Base-by-base conservation (phyloP, 1,140 invertebrate species). In the Amphibalanus amphitrite region DNA sequence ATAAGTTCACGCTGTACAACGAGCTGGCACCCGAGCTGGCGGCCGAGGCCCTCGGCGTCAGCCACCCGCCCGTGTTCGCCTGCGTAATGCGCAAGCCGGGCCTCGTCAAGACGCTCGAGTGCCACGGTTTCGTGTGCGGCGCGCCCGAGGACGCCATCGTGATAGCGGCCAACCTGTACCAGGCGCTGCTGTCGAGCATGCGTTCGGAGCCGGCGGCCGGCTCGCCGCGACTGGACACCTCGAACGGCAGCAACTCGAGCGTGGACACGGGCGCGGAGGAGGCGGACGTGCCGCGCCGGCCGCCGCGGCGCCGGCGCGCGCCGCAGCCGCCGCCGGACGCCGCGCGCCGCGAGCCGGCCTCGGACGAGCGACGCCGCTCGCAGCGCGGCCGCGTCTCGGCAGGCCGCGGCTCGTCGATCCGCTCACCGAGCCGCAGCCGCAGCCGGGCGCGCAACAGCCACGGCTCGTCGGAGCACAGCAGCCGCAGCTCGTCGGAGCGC, bases 71-170 rank as follows among this genome's bases (percentile, higher is more conserved):
- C 0, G 86, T 95, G 76, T 93, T 95, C 79, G 90, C 91, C 23
- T 91, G 93, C 65, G 90, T 95, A 28, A 94, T 94, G 90, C 84
- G 89, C 74, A 88, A 89, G 75, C 86, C 87, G 38, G 88, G 87
- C 28, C 85, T 89, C 15, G 86, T 89, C 3, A 88, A 88, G 76
- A 83, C 90, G 72, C 81, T 93, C 69, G 90, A 94, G 80, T 95
- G 92, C 79, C 92, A 95, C 81, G 92, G 89, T 25, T 95, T 94
- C 80, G 89, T 91, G 72, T 95, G 92, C 81, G 75, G 87, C 69
- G 79, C 81, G 40, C 76, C 90, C 23, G 91, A 94, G 80, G 91
- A 94, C 78, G 91, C 92, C 29, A 89, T 95, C 33, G 90, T 91
- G 0, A 90, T 93, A 72, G 92, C 92, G 0, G 91, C 91, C 13